Base-by-base conservation (phyloP, 2,888 invertebrate species). In the Tuberolachnus salignus region DNA sequence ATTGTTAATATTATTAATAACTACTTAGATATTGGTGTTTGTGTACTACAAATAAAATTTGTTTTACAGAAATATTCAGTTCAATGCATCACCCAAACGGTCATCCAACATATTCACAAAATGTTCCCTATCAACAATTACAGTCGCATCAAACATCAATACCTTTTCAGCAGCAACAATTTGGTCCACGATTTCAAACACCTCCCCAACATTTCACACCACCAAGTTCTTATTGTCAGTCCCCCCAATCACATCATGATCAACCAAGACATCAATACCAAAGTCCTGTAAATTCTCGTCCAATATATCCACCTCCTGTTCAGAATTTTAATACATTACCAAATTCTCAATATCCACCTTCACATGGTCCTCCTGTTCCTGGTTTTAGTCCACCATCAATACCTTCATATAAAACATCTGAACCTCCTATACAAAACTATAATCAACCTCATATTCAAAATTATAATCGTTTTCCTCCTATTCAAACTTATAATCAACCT, bases 141-240 rank as follows among this genome's bases (percentile, higher is more conserved):
- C 72, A 53, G 23, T 42, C 78, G 42, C 11, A 69, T 42, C 64
- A 42, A 11, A 19, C 34, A n/a, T 34, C 57, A n/a, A 78, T 49
- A 51, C 9, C 78, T 42, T 78, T 69, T 59, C 69, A 69, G 1
- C 78, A 57, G 16, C 78, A 78, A 67, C 78, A 67, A n/a, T 78
- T 69, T 69, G 69, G 69, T 57, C 67, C 78, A 51, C 14, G 78
- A 78, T 78, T 78, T 69, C 69, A 78, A 51, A 46, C 59, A 59
- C 69, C 78, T 49, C 1, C 63, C 1, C 59, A 59, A 69, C 59
- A 69, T 16, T 78, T 49, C 34, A 61, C 67, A 61, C 59, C 59
- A 42, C 59, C 78, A 10, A 21, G 57, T 21, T 19, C 26, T 23
- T 69, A 49, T 69, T 67, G 59, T 69, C 66, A 42, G 46, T 21